These are phyloP conservation scores for Stenodera caucasica DNA, from an alignment of 2,888 invertebrate species.

Conservation along the genomic window DNA sequence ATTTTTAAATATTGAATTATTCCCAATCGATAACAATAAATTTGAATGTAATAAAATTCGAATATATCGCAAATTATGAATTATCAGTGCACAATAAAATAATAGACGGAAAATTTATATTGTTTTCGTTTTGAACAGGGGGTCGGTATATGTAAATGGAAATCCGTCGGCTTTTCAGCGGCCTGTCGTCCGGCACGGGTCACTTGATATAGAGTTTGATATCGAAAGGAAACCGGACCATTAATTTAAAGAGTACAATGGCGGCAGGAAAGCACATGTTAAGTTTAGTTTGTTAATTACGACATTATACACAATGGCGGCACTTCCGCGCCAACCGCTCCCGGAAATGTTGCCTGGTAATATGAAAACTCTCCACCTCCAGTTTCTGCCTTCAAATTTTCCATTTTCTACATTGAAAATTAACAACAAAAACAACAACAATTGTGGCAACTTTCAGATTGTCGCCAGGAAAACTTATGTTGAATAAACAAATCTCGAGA, in stretches of 20 bases:
- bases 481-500: neutral
- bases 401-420: no score
- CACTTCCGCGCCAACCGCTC: constrained; percentile 50
- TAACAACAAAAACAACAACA: neutral
- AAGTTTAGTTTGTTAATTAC: constrained; percentile 60
- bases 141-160: constrained; percentile 25
- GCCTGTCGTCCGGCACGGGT: constrained; percentile 44
- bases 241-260: constrained; percentile 58
- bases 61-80: no score
- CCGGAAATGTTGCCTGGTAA: constrained; percentile 53
- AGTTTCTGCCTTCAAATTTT: no score
- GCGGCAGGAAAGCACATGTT: constrained; percentile 60
- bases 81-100: no score
- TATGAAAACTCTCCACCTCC: constrained; percentile 37
- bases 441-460: constrained; percentile 28
- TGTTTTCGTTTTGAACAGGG: neutral
- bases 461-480: constrained; percentile 28
- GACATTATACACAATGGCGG: constrained; percentile 56
- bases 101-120: neutral
- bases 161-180: constrained; percentile 24
- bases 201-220: constrained; percentile 52
- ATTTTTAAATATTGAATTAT: neutral
- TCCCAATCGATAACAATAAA: neutral
- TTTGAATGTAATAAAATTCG: no score
- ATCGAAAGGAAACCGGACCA: constrained; percentile 55